phyloP scores from a whole-genome alignment of 2,113 vertebrate species.

The Orycteropus afer region DNA sequence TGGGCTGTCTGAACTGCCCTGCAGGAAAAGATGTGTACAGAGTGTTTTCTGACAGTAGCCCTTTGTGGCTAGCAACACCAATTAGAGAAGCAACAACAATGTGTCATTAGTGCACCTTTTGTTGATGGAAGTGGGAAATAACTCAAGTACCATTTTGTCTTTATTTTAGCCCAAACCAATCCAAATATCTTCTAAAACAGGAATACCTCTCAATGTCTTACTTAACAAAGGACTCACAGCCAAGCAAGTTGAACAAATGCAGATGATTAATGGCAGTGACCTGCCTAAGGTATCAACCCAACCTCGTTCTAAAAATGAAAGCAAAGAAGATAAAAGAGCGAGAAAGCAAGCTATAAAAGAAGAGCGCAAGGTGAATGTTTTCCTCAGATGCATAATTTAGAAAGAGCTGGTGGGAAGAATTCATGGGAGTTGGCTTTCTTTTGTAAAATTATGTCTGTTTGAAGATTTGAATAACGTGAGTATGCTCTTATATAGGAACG shows the following conservation, averaged over 20 bases:
- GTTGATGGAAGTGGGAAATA: background rate
- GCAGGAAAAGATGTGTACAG: background rate
- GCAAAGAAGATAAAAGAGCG: constrained; percentile 89
- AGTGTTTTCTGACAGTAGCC: background rate
- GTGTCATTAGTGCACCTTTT: background rate
- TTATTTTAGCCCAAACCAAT: constrained; percentile 89
- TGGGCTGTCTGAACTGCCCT: background rate
- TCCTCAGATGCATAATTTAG: background rate
- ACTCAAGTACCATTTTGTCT: constrained; percentile 35
- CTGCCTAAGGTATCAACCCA: constrained; percentile 90
- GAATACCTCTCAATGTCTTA: constrained; percentile 93
- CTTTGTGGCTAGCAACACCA: background rate
- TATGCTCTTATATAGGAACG: constrained; percentile 88
- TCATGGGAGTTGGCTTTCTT: background rate
- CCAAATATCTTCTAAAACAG: constrained; percentile 92
- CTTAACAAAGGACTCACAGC: constrained; percentile 89
- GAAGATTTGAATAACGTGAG: constrained; percentile 46
- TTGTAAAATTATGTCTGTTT: background rate
- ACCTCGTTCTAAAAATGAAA: constrained; percentile 89
- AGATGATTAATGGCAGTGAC: constrained; percentile 92
- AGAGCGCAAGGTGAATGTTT: constrained; percentile 91
- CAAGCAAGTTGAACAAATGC: constrained; percentile 93
- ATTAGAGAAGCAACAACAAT: background rate
- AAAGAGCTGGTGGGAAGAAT: background rate
- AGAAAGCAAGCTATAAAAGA: constrained; percentile 94